Evolutionary conservation across 2,888 invertebrate genomes (phyloP).

Genomic region (Campoplex nolae): DNA sequence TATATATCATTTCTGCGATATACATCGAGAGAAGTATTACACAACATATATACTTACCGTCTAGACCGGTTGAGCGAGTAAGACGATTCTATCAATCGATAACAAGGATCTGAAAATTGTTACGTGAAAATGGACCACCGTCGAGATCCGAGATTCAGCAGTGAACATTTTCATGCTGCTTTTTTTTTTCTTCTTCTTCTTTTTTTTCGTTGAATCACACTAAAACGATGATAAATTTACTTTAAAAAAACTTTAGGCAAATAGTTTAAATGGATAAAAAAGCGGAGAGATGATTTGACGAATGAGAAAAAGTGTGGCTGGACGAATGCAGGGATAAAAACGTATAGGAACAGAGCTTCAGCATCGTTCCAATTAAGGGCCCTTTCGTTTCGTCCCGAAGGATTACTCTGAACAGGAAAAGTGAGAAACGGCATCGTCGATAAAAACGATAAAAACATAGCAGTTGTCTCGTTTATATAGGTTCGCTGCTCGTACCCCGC

Average conservation of each 20-base stretch:
- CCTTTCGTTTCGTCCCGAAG: conserved; percentile 29
- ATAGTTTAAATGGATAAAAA: too few relatives aligned
- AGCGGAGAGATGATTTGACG: too few relatives aligned
- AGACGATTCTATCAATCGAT: conserved; percentile 31
- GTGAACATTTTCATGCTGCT: too few relatives aligned
- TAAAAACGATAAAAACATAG: conserved; percentile 16
- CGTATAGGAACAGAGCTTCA: neutral
- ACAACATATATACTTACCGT: conserved; percentile 33
- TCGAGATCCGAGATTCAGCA: too few relatives aligned
- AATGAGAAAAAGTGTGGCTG: too few relatives aligned
- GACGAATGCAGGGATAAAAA: neutral
- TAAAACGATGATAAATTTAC: too few relatives aligned
- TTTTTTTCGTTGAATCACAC: too few relatives aligned
- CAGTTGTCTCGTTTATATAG: neutral
- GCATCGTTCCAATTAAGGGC: conserved; percentile 60
- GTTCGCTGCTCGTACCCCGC: neutral
- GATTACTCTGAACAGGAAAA: conserved; percentile 21
- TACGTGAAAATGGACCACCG: too few relatives aligned
- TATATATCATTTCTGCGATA: conserved; percentile 14
- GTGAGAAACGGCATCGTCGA: conserved; percentile 12
- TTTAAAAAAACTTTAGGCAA: too few relatives aligned
- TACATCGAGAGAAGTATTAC: neutral
- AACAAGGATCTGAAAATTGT: conserved; percentile 19
- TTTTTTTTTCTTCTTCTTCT: too few relatives aligned
- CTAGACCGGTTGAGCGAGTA: conserved; percentile 30